phyloP scores from a whole-genome alignment of 2,113 vertebrate species.

The Trematomus loennbergii region DNA sequence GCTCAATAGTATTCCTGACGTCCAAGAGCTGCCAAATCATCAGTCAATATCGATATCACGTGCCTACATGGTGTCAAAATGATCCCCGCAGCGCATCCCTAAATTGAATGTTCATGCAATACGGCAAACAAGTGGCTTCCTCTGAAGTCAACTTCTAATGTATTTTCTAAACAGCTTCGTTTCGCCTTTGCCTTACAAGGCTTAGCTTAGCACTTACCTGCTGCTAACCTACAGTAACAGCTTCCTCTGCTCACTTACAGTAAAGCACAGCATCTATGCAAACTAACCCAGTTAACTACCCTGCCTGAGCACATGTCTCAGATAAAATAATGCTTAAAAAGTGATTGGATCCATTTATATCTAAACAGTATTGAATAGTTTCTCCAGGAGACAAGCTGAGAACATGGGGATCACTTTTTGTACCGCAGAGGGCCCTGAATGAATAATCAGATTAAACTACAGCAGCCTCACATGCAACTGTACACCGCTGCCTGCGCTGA shows the following conservation, averaged over 20 bases:
- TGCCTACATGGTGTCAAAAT: constrained; percentile 2
- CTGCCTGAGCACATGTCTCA: constrained; percentile 20
- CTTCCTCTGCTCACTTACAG: constrained; percentile 33
- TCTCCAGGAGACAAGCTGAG: background rate
- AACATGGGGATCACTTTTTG: background rate
- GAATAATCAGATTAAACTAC: constrained; percentile 48
- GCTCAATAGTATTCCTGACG: constrained; percentile 1
- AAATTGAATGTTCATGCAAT: background rate
- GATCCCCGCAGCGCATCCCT: constrained; percentile 14
- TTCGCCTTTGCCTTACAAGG: constrained; percentile 4
- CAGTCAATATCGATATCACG: background rate
- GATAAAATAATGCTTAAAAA: constrained; percentile 1
- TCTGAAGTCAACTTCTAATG: constrained; percentile 3
- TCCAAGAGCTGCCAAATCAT: background rate
- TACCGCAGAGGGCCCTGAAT: constrained; percentile 23
- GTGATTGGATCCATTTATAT: constrained; percentile 1
- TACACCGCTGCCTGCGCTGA: constrained; percentile 35
- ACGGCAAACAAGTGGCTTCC: background rate
- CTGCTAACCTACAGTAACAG: background rate
- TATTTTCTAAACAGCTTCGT: background rate
- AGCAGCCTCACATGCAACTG: constrained; percentile 59
- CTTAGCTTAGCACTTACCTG: background rate
- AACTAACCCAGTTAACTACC: constrained; percentile 33
- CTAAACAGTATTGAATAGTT: background rate
- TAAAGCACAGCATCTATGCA: constrained; percentile 4